Percentiles rank a stretch among this genome's conserved stretches.
Conservation (phyloP, 1,140 invertebrate genomes). For the Hyposmocoma kahamanoa region DNA sequence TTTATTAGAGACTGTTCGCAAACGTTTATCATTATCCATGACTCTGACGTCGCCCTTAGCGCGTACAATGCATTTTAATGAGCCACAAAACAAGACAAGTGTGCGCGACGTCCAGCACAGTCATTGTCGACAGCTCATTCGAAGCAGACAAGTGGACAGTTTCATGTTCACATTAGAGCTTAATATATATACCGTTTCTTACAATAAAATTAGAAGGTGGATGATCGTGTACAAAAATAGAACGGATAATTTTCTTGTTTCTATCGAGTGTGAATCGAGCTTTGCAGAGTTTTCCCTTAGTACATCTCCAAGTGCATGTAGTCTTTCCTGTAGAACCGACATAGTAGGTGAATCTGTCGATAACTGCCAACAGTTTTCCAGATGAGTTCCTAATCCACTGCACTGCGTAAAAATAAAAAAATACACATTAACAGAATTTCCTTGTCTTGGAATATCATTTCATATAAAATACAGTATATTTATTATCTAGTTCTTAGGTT, state of each 20-base stretch:
- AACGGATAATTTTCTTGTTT: not conserved
- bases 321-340: not conserved
- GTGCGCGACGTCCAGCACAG: no score
- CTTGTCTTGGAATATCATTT: no score
- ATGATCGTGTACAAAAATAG: not conserved
- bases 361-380: not conserved
- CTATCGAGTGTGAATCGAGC: not conserved
- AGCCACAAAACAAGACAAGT: no score
- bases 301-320: not conserved
- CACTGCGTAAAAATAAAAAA: not conserved
- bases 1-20: no score
- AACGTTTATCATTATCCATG: no score
- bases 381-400: not conserved
- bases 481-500: no score
- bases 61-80: no score
- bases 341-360: conserved; percentile 2
- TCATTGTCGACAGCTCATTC: no score
- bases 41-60: no score
- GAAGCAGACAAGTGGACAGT: not conserved
- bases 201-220: not conserved
- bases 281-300: not conserved
- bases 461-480: no score
- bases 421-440: no score
- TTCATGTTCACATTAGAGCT: not conserved
- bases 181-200: conserved; percentile 1